Base-by-base conservation (phyloP, 2,113 vertebrate species). In the Pogona vitticeps region DNA sequence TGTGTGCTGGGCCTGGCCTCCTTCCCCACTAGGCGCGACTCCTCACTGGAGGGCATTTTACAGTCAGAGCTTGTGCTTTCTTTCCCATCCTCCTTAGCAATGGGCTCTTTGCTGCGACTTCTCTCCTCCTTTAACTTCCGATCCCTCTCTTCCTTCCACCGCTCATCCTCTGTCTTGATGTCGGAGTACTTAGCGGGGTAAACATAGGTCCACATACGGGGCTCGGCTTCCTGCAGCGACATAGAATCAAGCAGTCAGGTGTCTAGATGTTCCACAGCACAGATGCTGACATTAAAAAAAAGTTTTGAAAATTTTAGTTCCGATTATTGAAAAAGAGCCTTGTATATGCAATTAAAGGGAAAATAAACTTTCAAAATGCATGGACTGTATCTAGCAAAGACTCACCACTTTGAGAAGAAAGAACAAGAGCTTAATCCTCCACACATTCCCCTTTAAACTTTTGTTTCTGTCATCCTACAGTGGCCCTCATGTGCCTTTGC, bases 61-160 rank as follows among this genome's bases (percentile, higher is more conserved):
- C 95, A 97, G 89, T 98, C 97, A 0, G 96, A 95, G 92, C 98
- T 98, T 85, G 88, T 90, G 85, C 94, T 95, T 80, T 99, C 99
- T 94, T 99, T 99, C 85, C 96, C 92, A 0, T 99, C 98, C 77
- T 99, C 99, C 93, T 99, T 99, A 80, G 96, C 94, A 0, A 96
- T 72, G 26, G 96, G 94, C 93, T 99, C 98, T 95, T 99, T 99
- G 93, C 94, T 95, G 88, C 98, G 95, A 6, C 90, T 94, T 89
- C 99, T 96, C 65, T 99, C 99, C 2, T 99, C 99, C 94, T 99
- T 99, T 95, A 97, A 90, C 93, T 98, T 99, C n/a, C 98, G 96
- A 71, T 99, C 98, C 14, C 98, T 95, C 91, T 98, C 97, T 89
- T 99, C 98, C n/a, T 99, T 98, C 94, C 99, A 98, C 65, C 97